These are phyloP conservation scores for Deroptyus accipitrinus DNA, from an alignment of 2,113 vertebrate species.

Conservation along the genomic window DNA sequence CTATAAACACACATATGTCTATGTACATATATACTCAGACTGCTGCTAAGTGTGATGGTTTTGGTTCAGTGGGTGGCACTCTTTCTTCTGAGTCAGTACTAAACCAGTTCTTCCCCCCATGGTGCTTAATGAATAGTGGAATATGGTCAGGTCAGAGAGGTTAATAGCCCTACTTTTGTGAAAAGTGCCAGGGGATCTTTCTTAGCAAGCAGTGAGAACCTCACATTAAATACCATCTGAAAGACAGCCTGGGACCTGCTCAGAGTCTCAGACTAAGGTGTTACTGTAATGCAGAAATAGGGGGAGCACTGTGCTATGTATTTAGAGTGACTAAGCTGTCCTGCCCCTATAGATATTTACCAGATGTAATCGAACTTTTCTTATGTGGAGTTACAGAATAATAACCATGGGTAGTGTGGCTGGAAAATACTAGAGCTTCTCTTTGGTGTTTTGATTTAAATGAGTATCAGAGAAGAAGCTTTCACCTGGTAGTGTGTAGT, in stretches of 20 bases:
- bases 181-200: conserved; percentile 5
- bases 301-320: not conserved
- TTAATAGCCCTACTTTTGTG: conserved; percentile 51
- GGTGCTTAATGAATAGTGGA: not conserved
- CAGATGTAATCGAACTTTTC: not conserved
- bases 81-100: conserved; percentile 3
- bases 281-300: not conserved
- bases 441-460: not conserved
- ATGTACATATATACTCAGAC: not conserved
- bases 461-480: not conserved
- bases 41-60: not conserved
- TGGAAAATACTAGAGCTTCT: not conserved
- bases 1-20: not conserved
- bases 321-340: not conserved
- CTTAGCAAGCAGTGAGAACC: not conserved
- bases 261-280: not conserved
- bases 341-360: not conserved
- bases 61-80: conserved; percentile 20
- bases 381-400: not conserved
- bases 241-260: not conserved
- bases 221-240: not conserved
- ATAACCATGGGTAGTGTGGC: not conserved
- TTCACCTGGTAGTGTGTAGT: not conserved
- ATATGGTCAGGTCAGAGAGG: conserved; percentile 27
- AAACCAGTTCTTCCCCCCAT: not conserved